phyloP scores from a whole-genome alignment of 2,797 vertebrate species.

The Coregonus suidteri region DNA sequence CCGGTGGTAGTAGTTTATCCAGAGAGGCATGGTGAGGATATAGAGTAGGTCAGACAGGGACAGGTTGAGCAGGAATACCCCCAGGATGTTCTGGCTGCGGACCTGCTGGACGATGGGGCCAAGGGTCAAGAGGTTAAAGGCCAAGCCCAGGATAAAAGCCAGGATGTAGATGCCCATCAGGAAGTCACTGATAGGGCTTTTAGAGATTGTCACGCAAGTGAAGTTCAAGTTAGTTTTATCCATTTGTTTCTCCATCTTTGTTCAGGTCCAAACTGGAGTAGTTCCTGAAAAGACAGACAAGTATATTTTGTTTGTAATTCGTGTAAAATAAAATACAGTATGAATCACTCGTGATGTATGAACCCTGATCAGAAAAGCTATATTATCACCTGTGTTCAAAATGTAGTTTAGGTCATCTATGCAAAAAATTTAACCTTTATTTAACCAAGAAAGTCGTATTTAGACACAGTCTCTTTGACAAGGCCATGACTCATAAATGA shows the following conservation, averaged over 20 bases:
- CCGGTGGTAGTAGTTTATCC: slow-evolving; percentile 76
- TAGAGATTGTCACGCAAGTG: slow-evolving; percentile 54
- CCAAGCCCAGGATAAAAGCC: slow-evolving; percentile 71
- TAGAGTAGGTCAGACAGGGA: slow-evolving; percentile 78
- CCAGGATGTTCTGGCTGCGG: slow-evolving; percentile 69
- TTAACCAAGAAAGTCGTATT: too few species aligned
- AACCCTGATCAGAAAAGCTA: too few species aligned
- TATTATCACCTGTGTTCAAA: too few species aligned
- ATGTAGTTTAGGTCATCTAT: too few species aligned
- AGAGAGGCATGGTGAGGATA: slow-evolving; percentile 78
- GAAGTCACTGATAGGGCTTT: slow-evolving; percentile 52
- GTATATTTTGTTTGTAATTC: not conserved
- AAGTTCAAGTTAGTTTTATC: not conserved
- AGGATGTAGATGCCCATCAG: slow-evolving; percentile 76
- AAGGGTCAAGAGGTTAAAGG: slow-evolving; percentile 74
- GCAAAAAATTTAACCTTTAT: too few species aligned
- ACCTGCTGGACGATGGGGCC: slow-evolving; percentile 76
- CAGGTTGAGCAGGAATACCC: slow-evolving; percentile 76
- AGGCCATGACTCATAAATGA: too few species aligned
- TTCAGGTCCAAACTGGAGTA: not conserved
- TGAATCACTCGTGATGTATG: too few species aligned
- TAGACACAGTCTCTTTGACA: too few species aligned
- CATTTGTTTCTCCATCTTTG: not conserved
- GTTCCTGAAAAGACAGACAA: not conserved
- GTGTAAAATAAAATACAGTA: too few species aligned